Evolutionary conservation across 2,888 invertebrate species (phyloP).

Genomic region (Cinara cedri): DNA sequence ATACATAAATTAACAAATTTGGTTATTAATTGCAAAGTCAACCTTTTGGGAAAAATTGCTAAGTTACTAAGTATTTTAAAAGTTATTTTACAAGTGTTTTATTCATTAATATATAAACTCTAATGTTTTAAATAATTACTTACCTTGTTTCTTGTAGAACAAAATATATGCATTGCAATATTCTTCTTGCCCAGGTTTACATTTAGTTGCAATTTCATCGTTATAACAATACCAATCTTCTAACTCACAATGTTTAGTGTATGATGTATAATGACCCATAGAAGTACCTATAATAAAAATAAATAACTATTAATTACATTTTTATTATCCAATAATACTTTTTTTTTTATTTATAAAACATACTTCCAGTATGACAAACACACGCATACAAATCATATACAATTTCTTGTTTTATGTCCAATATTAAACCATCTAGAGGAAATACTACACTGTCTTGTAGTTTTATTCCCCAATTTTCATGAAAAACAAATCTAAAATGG

Average conservation of each 20-base stretch:
- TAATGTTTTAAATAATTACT: slow-evolving; percentile 1
- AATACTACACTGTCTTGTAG: slow-evolving; percentile 70
- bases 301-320: slow-evolving; percentile 20
- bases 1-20: too few species aligned
- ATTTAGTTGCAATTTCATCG: slow-evolving; percentile 67
- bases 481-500: slow-evolving; percentile 68
- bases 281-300: slow-evolving; percentile 65
- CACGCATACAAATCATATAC: slow-evolving; percentile 70
- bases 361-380: slow-evolving; percentile 72
- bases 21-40: too few species aligned
- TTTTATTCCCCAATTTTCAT: slow-evolving; percentile 70
- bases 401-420: slow-evolving; percentile 64
- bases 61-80: not conserved
- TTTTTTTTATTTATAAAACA: slow-evolving; percentile 58
- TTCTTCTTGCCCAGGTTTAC: slow-evolving; percentile 68
- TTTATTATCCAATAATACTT: not conserved
- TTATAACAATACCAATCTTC: slow-evolving; percentile 70
- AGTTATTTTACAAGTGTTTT: not conserved
- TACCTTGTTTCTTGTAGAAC: slow-evolving; percentile 69
- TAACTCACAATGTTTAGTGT: slow-evolving; percentile 67
- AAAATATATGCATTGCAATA: slow-evolving; percentile 70
- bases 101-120: not conserved
- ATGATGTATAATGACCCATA: slow-evolving; percentile 71
- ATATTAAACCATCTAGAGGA: slow-evolving; percentile 67
- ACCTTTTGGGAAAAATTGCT: too few species aligned